These are phyloP conservation scores for Oscheius sp. DNA, from an alignment of 2,888 invertebrate genomes.

Conservation along the genomic window DNA sequence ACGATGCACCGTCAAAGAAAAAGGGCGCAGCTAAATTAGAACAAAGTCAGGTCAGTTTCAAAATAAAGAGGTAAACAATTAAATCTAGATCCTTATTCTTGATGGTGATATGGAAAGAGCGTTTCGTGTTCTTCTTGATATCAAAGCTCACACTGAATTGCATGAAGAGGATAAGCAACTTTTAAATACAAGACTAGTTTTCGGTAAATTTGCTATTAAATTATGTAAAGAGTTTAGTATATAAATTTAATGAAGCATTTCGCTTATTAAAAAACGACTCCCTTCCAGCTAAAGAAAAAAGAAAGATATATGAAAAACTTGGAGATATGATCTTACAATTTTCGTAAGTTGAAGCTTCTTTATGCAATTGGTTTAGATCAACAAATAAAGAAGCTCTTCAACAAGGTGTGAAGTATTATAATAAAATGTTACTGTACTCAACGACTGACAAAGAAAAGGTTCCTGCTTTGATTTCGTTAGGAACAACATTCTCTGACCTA, in stretches of 20 bases:
- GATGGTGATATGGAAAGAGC: slow-evolving; percentile 7
- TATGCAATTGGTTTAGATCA: background rate
- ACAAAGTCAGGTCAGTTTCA: background rate
- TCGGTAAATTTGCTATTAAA: background rate
- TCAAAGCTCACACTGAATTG: background rate
- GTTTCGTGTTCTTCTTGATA: background rate
- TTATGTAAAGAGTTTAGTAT: background rate
- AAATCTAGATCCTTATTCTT: background rate
- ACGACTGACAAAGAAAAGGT: background rate
- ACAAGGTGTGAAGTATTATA: background rate
- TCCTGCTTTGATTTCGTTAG: slow-evolving; percentile 6
- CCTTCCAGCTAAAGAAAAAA: background rate
- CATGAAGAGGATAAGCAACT: background rate
- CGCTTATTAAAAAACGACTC: background rate
- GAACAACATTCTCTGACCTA: background rate
- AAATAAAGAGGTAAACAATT: background rate
- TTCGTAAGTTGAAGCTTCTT: background rate
- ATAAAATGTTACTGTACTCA: slow-evolving; percentile 6
- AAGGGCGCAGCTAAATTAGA: slow-evolving; percentile 5
- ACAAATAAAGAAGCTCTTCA: background rate
- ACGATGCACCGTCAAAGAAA: background rate
- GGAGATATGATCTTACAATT: slow-evolving; percentile 2
- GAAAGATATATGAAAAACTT: background rate
- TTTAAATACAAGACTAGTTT: background rate
- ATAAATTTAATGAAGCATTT: background rate